Evolutionary conservation across 2,113 vertebrate species (phyloP), one percentile per base, ranked within the genome.

Genomic region (Tenrec ecaudatus): DNA sequence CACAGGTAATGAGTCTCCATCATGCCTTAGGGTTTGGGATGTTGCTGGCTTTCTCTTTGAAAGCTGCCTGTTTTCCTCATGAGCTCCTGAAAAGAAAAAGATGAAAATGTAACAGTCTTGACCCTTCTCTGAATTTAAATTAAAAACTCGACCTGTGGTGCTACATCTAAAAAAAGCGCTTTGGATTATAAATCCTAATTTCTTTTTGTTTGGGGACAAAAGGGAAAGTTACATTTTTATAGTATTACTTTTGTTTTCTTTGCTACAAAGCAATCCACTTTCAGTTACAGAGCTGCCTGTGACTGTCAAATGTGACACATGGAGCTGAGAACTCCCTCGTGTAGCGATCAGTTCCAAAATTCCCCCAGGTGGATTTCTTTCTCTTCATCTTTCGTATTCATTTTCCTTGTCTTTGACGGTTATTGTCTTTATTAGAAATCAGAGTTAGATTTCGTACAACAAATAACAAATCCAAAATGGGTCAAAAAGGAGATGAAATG

Each of bases 81-180:
- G 57, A 93, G 38, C 87, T 96, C 90, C 92, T 94, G 62, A 92
- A 95, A 92, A 71, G 68, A 75, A 79, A n/a, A n/a, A 93, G 87
- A 91, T 71, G 69, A 89, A 91, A 94, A 94, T 43, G 58, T 33
- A 90, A 81, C 75, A 71, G 91, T 85, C 92, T 92, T 92, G 87
- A 94, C 75, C 69, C 4, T 82, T 95, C 78, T 68, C 58, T 64
- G 27, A 76, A 71, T 94, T 96, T 95, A 92, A 96, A 95, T 95
- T 89, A 95, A 95, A 95, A 95, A 58, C 36, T 40, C 87, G 79
- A 85, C 64, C 66, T 85, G 31, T 58, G 69, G 77, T 86, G 77
- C 91, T 60, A 91, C 96, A 93, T 71, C 23, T 17, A 17, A 85
- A 91, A 82, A 91, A 91, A 84, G 31, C 80, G 15, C 29, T 92